phyloP scores from a whole-genome alignment of 1,140 invertebrate genomes.

The Apis laboriosa region DNA sequence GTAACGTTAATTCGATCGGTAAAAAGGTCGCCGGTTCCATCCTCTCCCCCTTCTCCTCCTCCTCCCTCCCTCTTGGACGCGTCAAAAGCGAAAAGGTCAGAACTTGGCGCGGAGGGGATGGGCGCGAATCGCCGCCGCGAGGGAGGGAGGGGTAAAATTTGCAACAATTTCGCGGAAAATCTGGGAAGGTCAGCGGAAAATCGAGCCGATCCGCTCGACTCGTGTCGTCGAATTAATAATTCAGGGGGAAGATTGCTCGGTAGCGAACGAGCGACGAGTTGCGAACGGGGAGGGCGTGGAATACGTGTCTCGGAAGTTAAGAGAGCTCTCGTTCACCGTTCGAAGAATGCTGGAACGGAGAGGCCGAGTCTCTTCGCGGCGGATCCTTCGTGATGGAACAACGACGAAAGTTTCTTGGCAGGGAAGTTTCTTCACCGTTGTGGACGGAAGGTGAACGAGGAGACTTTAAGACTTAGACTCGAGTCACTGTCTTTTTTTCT shows the following conservation, averaged over 20 bases:
- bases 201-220: background rate
- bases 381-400: background rate
- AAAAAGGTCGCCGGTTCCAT: constrained; percentile 29
- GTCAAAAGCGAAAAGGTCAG: constrained; percentile 10
- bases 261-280: background rate
- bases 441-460: no score
- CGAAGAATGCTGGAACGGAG: background rate
- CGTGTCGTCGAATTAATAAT: constrained; percentile 10
- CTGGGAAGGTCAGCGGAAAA: background rate
- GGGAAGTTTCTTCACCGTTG: background rate
- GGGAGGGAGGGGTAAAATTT: no score
- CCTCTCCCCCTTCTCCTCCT: background rate
- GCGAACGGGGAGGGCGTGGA: background rate
- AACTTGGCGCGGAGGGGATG: no score
- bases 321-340: background rate
- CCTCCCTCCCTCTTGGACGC: background rate
- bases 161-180: background rate
- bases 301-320: constrained; percentile 26
- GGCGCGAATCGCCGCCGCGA: background rate
- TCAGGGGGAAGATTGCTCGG: background rate
- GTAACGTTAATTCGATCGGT: constrained; percentile 41
- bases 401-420: background rate
- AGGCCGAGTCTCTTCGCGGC: background rate
- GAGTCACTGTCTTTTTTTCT: background rate
- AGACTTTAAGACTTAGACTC: background rate